A percentile compares a stretch with the other conserved stretches of the same genome.
phyloP scores from a whole-genome alignment of 2,113 vertebrate genomes.

The Halichoeres trimaculatus region DNA sequence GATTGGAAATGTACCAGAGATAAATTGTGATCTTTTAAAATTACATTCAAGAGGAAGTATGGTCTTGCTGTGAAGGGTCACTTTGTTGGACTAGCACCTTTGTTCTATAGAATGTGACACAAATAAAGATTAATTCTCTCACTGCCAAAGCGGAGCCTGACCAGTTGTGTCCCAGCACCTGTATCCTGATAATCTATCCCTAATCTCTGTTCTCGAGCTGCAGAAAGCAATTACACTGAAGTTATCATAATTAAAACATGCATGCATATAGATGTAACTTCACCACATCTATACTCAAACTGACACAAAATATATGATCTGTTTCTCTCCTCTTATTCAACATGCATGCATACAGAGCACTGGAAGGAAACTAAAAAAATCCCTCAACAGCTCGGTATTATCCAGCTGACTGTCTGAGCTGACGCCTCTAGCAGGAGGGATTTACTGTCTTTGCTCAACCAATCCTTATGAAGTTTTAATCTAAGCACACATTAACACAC shows the following conservation, averaged over 20 bases:
- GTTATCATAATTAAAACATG: constrained; percentile 16
- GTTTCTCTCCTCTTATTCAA: constrained; percentile 3
- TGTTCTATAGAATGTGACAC: constrained; percentile 5
- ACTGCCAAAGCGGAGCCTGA: constrained; percentile 23
- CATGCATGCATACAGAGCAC: constrained; percentile 27
- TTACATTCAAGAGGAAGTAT: constrained; percentile 4
- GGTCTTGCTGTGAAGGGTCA: constrained; percentile 2
- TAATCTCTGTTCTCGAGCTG: constrained; percentile 41
- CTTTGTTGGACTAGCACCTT: constrained; percentile 28
- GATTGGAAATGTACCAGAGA: background rate
- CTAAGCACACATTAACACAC: constrained; percentile 31
- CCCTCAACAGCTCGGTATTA: constrained; percentile 63
- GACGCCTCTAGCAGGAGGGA: constrained; percentile 63
- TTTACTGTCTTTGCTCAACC: constrained; percentile 61
- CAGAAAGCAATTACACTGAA: constrained; percentile 10
- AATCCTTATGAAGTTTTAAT: constrained; percentile 61
- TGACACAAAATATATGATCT: constrained; percentile 27
- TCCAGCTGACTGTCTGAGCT: constrained; percentile 61
- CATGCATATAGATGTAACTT: constrained; percentile 15
- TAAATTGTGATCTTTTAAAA: background rate
- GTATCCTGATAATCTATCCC: constrained; percentile 28
- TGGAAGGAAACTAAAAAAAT: constrained; percentile 53
- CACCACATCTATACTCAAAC: background rate
- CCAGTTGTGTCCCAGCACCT: constrained; percentile 16
- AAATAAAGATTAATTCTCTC: constrained; percentile 39